These are phyloP conservation scores for Tychaedon coryphoeus DNA, from an alignment of 2,113 vertebrate genomes.

Conservation along the genomic window DNA sequence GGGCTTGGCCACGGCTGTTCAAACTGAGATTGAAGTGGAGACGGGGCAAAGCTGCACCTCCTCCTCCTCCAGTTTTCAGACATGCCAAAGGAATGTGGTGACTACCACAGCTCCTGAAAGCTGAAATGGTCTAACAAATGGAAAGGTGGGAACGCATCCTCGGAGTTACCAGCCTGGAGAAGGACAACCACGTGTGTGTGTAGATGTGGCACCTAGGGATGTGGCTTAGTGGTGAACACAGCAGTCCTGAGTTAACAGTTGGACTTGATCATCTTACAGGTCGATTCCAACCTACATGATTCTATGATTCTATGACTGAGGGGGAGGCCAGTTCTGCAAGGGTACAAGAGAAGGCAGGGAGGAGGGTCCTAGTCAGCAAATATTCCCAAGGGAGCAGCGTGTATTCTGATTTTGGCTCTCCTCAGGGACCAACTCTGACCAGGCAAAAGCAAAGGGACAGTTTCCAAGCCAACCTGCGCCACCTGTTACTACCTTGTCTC, in stretches of 20 bases:
- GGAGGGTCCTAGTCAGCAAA: background rate
- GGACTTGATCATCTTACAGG: background rate
- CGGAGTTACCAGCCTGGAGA: accelerated
- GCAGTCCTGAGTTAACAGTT: background rate
- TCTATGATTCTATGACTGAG: no score
- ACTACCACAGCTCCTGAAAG: background rate
- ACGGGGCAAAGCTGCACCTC: accelerated
- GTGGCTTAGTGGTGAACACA: background rate
- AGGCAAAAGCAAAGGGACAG: background rate
- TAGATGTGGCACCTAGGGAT: background rate
- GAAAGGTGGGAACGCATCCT: background rate
- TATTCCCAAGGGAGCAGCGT: accelerated
- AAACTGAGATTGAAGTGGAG: background rate
- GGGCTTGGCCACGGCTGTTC: background rate
- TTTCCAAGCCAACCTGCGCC: background rate
- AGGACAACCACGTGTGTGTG: background rate
- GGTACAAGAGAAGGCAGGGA: accelerated
- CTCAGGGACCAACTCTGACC: accelerated
- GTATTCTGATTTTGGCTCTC: background rate
- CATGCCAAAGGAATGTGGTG: background rate
- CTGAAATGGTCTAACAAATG: background rate
- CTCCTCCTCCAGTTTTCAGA: background rate
- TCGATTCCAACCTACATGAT: background rate
- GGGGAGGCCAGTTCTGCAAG: background rate
- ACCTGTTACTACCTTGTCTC: background rate